Conservation (phyloP, 2,113 vertebrate genomes). For the Cyanoliseus patagonus region DNA sequence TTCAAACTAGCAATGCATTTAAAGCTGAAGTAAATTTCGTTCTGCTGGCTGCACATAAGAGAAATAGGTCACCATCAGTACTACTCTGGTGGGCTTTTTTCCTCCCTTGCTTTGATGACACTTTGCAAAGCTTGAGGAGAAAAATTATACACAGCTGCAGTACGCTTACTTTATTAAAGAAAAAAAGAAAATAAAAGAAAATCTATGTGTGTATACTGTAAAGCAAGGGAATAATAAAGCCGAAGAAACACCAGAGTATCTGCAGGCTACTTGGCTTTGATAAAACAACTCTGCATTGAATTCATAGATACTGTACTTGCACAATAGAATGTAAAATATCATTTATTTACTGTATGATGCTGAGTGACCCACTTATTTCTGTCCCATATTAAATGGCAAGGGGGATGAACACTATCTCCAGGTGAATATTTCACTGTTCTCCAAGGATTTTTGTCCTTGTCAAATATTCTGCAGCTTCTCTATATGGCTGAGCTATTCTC, state of each 20-base stretch:
- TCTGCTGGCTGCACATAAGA: slow-evolving; percentile 11
- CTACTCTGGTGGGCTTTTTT: background rate
- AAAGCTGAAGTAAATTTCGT: slow-evolving; percentile 46
- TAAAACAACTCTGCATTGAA: slow-evolving; percentile 2
- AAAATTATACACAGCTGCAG: background rate
- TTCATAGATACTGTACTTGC: background rate
- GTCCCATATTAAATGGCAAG: background rate
- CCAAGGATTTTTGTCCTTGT: slow-evolving; percentile 30
- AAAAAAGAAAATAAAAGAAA: background rate
- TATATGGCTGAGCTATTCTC: background rate
- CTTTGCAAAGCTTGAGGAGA: background rate
- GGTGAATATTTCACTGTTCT: slow-evolving; percentile 22
- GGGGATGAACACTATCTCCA: background rate
- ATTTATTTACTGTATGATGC: slow-evolving; percentile 37
- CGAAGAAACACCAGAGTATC: background rate
- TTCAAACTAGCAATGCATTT: slow-evolving; percentile 41
- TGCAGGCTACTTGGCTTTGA: slow-evolving; percentile 13
- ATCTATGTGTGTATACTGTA: background rate
- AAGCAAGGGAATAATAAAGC: slow-evolving; percentile 18
- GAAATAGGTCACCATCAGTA: slow-evolving; percentile 33
- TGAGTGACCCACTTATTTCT: slow-evolving; percentile 20
- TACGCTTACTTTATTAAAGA: background rate
- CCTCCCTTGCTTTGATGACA: background rate
- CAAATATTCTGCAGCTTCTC: background rate
- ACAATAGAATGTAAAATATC: background rate